A percentile compares a stretch with the other conserved stretches of the same genome.
Conservation (phyloP, 23 tunicate genomes). For the Ascidia mentula region DNA sequence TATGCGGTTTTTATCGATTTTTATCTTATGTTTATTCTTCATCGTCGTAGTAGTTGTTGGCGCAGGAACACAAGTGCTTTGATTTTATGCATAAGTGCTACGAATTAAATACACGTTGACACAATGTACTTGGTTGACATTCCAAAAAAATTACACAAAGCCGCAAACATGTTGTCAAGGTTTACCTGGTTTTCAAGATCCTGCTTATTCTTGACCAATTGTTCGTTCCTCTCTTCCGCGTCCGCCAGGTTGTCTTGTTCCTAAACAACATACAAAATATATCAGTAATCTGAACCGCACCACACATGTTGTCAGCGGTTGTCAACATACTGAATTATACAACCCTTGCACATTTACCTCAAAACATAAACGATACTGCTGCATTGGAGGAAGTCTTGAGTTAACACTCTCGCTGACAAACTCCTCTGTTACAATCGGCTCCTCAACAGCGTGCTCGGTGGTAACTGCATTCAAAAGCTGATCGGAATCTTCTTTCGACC, state of each 20-base stretch:
- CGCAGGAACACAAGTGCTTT: too few species aligned
- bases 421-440: slow-evolving; percentile 5
- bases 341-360: slow-evolving; percentile 14
- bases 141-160: too few species aligned
- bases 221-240: slow-evolving; percentile 97
- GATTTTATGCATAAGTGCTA: too few species aligned
- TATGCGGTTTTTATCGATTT: too few species aligned
- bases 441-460: not conserved
- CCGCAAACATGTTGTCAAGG: too few species aligned
- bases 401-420: slow-evolving; percentile 14
- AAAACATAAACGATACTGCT: slow-evolving; percentile 40
- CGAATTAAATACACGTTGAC: too few species aligned
- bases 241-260: slow-evolving; percentile 97
- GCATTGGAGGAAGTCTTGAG: slow-evolving; percentile 33
- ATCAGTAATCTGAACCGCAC: not conserved
- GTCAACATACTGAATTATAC: not conserved
- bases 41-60: too few species aligned
- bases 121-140: not conserved
- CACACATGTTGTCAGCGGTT: too few species aligned
- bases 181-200: slow-evolving; percentile 80
- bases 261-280: slow-evolving; percentile 25
- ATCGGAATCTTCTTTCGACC: not conserved
- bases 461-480: not conserved
- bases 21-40: too few species aligned
- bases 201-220: slow-evolving; percentile 86